Evolutionary conservation across 2,797 vertebrate species (phyloP).

Genomic region (Tamandua tetradactyla): DNA sequence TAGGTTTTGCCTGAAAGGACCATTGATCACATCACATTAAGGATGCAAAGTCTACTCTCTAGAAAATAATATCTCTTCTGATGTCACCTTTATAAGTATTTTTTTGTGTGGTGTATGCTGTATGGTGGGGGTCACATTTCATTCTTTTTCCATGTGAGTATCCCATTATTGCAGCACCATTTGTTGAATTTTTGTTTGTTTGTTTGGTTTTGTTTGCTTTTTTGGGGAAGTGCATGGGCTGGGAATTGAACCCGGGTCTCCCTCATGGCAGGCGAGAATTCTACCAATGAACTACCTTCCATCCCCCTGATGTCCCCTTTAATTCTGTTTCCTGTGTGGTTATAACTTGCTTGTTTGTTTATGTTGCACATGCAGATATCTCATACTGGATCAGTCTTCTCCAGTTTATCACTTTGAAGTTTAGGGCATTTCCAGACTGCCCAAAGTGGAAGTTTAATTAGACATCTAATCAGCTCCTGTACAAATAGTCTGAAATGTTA

Average conservation of each 20-base stretch:
- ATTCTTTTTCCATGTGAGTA: too few relatives aligned
- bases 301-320: too few relatives aligned
- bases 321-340: not conserved
- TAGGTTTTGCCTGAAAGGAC: not conserved
- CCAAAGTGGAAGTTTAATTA: conserved; percentile 70
- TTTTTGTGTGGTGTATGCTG: too few relatives aligned
- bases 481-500: conserved; percentile 56
- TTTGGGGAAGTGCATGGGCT: too few relatives aligned
- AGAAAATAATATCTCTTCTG: not conserved
- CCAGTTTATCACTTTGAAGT: conserved; percentile 36
- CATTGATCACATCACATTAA: conserved; percentile 23
- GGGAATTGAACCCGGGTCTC: too few relatives aligned
- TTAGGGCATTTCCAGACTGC: conserved; percentile 44
- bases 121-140: too few relatives aligned
- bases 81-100: too few relatives aligned
- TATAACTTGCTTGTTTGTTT: conserved; percentile 6
- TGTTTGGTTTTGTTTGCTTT: too few relatives aligned
- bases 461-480: conserved; percentile 57
- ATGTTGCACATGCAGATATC: not conserved
- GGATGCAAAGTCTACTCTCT: not conserved
- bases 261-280: too few relatives aligned
- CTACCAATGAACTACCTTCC: too few relatives aligned
- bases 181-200: too few relatives aligned
- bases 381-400: not conserved
- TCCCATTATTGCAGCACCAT: too few relatives aligned